Percentiles rank a stretch among this genome's conserved stretches.
These are phyloP conservation scores for Eudorcas thomsonii DNA, from an alignment of 2,113 vertebrate genomes.

Conservation along the genomic window DNA sequence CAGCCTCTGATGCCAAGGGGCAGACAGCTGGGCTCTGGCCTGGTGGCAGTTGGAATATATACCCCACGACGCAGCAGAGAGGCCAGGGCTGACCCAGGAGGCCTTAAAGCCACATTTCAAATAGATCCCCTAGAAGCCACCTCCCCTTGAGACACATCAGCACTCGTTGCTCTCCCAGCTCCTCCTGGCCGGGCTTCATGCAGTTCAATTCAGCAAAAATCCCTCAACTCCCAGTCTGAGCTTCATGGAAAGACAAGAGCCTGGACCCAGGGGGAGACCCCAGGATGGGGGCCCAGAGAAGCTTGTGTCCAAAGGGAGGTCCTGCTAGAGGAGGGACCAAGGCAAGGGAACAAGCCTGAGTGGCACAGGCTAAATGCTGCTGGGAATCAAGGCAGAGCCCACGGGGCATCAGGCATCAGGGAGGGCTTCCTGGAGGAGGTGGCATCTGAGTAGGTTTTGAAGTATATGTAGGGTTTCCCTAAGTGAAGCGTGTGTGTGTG, in stretches of 20 bases:
- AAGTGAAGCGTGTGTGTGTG: neutral
- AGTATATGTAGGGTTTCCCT: neutral
- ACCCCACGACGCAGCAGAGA: neutral
- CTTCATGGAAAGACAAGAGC: neutral
- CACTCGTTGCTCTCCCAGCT: neutral
- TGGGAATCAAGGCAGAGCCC: neutral
- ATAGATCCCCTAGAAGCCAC: neutral
- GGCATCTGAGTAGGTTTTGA: neutral
- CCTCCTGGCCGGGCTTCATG: neutral
- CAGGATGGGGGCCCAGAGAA: neutral
- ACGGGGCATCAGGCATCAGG: neutral
- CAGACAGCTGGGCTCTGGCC: neutral
- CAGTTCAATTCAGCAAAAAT: neutral
- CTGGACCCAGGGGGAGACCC: neutral
- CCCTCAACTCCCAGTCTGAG: neutral
- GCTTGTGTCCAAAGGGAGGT: too few species aligned
- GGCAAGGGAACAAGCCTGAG: neutral
- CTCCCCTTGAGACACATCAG: neutral
- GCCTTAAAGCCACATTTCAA: neutral
- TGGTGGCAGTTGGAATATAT: neutral
- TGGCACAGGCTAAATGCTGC: neutral
- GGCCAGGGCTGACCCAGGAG: neutral
- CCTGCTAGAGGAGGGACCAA: neutral
- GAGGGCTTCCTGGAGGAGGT: conserved; percentile 26
- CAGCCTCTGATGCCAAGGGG: neutral